Evolutionary conservation across 2,888 invertebrate species (phyloP).

Genomic region (Hipparchia sbordonii): DNA sequence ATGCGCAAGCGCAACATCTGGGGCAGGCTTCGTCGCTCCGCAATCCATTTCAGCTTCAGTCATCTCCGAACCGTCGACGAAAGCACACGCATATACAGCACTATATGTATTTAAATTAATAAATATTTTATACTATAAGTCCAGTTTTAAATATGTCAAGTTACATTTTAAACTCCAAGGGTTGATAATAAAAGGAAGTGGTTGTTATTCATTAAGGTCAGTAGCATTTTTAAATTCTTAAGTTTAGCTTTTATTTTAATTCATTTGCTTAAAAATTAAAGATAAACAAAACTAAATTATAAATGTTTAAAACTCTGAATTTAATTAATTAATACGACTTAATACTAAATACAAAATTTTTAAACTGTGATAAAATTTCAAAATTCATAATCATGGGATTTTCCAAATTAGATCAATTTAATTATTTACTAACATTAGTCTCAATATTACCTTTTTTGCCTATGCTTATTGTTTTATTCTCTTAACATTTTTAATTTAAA

Average conservation of each 20-base stretch:
- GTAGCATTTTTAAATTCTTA: background rate
- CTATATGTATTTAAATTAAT: background rate
- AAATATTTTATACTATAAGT: background rate
- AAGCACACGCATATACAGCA: background rate
- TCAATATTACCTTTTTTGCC: too few relatives aligned
- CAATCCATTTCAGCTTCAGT: slow-evolving; percentile 4
- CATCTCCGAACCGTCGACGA: background rate
- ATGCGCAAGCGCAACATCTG: slow-evolving; percentile 21
- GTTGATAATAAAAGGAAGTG: background rate
- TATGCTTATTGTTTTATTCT: too few relatives aligned
- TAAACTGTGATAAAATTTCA: too few relatives aligned
- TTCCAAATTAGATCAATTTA: too few relatives aligned
- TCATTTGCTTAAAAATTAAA: background rate
- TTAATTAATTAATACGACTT: background rate
- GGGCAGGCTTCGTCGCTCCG: background rate
- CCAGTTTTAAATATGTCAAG: too few relatives aligned
- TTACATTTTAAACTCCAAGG: too few relatives aligned
- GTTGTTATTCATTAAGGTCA: background rate
- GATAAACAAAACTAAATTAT: background rate
- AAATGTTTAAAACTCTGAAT: background rate
- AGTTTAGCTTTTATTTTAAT: background rate
- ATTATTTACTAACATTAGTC: too few relatives aligned
- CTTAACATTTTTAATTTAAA: too few relatives aligned
- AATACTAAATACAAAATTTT: background rate
- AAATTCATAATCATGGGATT: too few relatives aligned